These are phyloP conservation scores for Perizoma affinitatum DNA, from an alignment of 2,888 invertebrate species.

Conservation along the genomic window DNA sequence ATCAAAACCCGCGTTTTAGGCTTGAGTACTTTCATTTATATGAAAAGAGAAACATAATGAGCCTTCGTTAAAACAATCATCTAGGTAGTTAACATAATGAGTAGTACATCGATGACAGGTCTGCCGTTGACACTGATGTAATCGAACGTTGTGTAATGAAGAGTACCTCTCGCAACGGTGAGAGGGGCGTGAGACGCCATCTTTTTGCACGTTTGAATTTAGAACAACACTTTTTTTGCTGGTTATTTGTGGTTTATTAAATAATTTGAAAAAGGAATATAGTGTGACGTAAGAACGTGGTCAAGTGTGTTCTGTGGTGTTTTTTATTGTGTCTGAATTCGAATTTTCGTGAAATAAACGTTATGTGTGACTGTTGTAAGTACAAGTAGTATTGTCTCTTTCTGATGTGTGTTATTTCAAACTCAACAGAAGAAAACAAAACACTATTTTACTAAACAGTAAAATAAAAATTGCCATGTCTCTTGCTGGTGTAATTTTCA, in stretches of 20 bases:
- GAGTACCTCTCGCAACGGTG: conserved; percentile 50
- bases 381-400: conserved; percentile 1
- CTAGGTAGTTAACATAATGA: conserved; percentile 25
- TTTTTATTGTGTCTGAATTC: no score
- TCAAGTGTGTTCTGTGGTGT: not conserved
- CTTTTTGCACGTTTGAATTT: conserved; percentile 43
- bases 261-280: conserved; percentile 32
- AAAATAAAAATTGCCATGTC: no score
- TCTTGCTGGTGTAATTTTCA: no score
- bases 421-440: no score
- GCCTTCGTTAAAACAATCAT: conserved; percentile 31
- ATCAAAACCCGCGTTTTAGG: no score
- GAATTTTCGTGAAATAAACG: no score
- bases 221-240: conserved; percentile 41
- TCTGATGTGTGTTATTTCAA: no score
- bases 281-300: conserved; percentile 18
- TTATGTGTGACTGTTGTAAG: conserved; percentile 36
- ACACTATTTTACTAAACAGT: no score
- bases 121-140: conserved; percentile 60
- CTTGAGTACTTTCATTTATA: no score
- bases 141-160: conserved; percentile 57
- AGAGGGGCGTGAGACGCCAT: conserved; percentile 46
- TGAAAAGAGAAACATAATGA: no score
- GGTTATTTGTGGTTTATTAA: conserved; percentile 32
- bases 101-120: conserved; percentile 29